Percentiles rank a stretch among this genome's conserved stretches.
Evolutionary conservation across 2,797 vertebrate genomes (phyloP).

Genomic region (Clarias pachynema): DNA sequence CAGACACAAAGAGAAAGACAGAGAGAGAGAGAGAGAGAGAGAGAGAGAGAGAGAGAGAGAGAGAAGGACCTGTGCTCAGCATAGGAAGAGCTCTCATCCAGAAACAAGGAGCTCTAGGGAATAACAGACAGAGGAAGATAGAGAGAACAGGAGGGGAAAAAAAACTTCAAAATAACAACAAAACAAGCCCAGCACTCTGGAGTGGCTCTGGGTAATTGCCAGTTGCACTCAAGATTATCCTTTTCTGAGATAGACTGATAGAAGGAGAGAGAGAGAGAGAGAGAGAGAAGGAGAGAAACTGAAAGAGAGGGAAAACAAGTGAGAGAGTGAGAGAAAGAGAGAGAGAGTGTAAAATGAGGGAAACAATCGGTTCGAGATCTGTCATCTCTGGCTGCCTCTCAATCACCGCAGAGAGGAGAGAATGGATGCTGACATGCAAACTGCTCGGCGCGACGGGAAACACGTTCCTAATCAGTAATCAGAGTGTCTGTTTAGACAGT

Average conservation of each 20-base stretch:
- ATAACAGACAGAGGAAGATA: slow-evolving; percentile 71
- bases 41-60: slow-evolving; percentile 34
- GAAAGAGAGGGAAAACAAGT: not conserved
- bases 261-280: not conserved
- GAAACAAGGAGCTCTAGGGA: slow-evolving; percentile 79
- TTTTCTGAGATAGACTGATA: slow-evolving; percentile 64
- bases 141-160: slow-evolving; percentile 63
- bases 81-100: slow-evolving; percentile 80
- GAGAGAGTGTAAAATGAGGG: slow-evolving; percentile 23
- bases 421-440: slow-evolving; percentile 74
- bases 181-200: slow-evolving; percentile 70
- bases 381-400: slow-evolving; percentile 74
- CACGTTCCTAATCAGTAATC: slow-evolving; percentile 82
- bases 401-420: slow-evolving; percentile 70
- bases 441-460: slow-evolving; percentile 73
- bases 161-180: slow-evolving; percentile 75
- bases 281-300: not conserved
- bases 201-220: slow-evolving; percentile 76
- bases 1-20: slow-evolving; percentile 39
- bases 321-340: not conserved
- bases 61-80: slow-evolving; percentile 79
- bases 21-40: slow-evolving; percentile 26
- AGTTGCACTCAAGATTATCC: slow-evolving; percentile 76
- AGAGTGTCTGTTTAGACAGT: slow-evolving; percentile 72
- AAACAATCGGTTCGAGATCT: slow-evolving; percentile 70